phyloP scores from a whole-genome alignment of 2,797 vertebrate species.

The Melanotaenia pygmaea region DNA sequence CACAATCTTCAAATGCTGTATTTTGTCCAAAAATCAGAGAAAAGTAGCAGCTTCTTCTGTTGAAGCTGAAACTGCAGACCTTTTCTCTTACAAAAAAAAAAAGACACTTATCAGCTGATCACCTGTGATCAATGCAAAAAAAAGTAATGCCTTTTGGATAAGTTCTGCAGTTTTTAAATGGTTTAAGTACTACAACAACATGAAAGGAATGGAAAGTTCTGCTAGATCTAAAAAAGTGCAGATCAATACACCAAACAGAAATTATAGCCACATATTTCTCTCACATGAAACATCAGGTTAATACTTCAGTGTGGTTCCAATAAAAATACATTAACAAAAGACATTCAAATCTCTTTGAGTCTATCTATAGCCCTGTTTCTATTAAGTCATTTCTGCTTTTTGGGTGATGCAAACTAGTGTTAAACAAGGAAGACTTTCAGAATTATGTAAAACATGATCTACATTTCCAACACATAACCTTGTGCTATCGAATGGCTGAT shows the following conservation, averaged over 20 bases:
- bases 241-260: slow-evolving; percentile 19
- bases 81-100: neutral
- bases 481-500: slow-evolving; percentile 55
- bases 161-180: neutral
- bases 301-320: slow-evolving; percentile 7
- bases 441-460: slow-evolving; percentile 77
- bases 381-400: slow-evolving; percentile 42
- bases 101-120: too few species aligned
- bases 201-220: neutral
- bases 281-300: neutral
- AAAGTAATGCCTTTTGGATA: neutral
- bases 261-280: slow-evolving; percentile 1
- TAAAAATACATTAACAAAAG: slow-evolving; percentile 16
- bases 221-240: slow-evolving; percentile 5
- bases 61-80: neutral
- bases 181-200: neutral
- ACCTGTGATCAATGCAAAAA: neutral
- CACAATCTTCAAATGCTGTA: neutral
- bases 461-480: slow-evolving; percentile 68
- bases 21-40: neutral
- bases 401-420: slow-evolving; percentile 27
- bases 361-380: slow-evolving; percentile 27
- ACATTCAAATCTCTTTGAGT: slow-evolving; percentile 3
- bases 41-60: neutral
- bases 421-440: slow-evolving; percentile 70